phyloP scores from a whole-genome alignment of 2,797 vertebrate species.

The Ptychadena robeensis region DNA sequence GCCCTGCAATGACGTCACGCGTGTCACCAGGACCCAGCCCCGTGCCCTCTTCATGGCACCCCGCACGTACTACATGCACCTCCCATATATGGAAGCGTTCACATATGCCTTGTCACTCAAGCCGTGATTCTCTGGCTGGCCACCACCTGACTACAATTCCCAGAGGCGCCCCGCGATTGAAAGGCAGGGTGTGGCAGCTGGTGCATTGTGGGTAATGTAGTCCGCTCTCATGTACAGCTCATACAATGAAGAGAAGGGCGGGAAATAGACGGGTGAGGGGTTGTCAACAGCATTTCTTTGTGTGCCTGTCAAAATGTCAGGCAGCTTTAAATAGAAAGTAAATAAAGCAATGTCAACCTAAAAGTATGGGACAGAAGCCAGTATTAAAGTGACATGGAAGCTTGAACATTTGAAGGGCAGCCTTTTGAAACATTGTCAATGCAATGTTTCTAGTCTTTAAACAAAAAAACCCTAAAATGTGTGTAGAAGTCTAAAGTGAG shows the following conservation, averaged over 20 bases:
- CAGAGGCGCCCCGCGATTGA: neutral
- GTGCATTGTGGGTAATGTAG: slow-evolving; percentile 34
- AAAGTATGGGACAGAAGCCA: too few species aligned
- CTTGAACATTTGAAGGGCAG: too few species aligned
- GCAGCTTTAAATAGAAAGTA: too few species aligned
- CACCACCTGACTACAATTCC: neutral
- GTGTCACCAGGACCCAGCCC: neutral
- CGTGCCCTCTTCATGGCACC: slow-evolving; percentile 2
- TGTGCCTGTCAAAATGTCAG: neutral
- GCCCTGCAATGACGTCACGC: slow-evolving; percentile 24
- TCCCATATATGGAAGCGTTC: neutral
- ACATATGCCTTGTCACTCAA: neutral
- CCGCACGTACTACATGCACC: neutral
- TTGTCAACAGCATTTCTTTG: neutral
- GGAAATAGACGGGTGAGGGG: neutral
- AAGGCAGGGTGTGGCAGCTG: too few species aligned
- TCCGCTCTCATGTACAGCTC: neutral
- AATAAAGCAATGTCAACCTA: too few species aligned
- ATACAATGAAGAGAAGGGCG: neutral
- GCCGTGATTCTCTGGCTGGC: too few species aligned
- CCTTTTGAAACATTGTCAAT: too few species aligned
- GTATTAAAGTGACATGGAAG: too few species aligned
- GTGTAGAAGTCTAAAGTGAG: too few species aligned
- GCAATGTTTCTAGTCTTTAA: too few species aligned
- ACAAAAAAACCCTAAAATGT: too few species aligned